These are phyloP conservation scores for Drosophila hydei DNA, from an alignment of 1,140 invertebrate genomes.

Conservation along the genomic window DNA sequence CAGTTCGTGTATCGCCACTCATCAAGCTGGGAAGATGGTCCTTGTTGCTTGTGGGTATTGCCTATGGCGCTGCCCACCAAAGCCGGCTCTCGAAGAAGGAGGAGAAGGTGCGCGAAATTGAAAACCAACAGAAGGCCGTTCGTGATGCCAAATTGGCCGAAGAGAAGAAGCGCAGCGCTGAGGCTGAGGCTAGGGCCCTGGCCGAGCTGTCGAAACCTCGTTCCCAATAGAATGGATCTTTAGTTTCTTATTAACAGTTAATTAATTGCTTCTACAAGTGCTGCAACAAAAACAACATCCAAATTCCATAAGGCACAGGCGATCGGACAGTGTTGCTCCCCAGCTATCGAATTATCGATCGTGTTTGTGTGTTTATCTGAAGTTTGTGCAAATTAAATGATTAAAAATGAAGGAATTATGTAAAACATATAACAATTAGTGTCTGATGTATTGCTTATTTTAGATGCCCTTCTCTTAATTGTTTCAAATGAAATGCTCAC, in stretches of 20 bases:
- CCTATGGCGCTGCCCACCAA: slow-evolving; percentile 89
- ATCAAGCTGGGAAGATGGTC: slow-evolving; percentile 91
- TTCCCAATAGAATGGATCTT: slow-evolving; percentile 34
- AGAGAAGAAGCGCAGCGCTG: slow-evolving; percentile 86
- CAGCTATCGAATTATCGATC: slow-evolving; percentile 38
- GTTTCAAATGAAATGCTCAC: neutral
- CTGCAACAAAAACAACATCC: slow-evolving; percentile 43
- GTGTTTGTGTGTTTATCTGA: slow-evolving; percentile 41
- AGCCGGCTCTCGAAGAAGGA: slow-evolving; percentile 88
- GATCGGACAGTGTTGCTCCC: slow-evolving; percentile 39
- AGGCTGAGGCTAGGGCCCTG: slow-evolving; percentile 79
- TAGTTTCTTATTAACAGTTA: slow-evolving; percentile 43
- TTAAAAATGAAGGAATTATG: slow-evolving; percentile 48
- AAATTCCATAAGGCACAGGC: slow-evolving; percentile 38
- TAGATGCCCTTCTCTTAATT: neutral
- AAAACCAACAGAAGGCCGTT: slow-evolving; percentile 87
- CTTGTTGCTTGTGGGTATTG: slow-evolving; percentile 87
- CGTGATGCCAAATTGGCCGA: slow-evolving; percentile 88
- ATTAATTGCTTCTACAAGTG: slow-evolving; percentile 19
- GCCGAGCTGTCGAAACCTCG: slow-evolving; percentile 68
- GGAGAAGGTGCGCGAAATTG: slow-evolving; percentile 86
- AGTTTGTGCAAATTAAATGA: slow-evolving; percentile 54
- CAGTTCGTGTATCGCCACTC: slow-evolving; percentile 89
- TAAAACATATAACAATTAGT: slow-evolving; percentile 37
- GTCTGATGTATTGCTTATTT: neutral